These are phyloP conservation scores for Cercocebus atys DNA, from an alignment of 2,113 vertebrate species.

Conservation along the genomic window DNA sequence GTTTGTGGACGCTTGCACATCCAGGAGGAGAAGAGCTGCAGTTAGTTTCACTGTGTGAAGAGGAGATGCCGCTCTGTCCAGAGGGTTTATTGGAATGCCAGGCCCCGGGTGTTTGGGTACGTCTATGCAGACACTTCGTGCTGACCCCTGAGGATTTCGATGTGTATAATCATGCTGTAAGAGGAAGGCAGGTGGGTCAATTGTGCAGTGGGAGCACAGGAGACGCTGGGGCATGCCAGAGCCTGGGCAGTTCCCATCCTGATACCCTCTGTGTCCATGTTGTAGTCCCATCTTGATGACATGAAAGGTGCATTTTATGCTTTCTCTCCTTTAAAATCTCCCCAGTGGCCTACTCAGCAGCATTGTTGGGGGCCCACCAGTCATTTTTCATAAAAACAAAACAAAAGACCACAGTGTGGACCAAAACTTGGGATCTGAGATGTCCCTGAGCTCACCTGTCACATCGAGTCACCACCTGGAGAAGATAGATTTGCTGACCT, in stretches of 20 bases:
- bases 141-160: fast-evolving
- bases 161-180: fast-evolving
- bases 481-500: fast-evolving
- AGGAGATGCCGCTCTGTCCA: fast-evolving
- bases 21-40: background rate
- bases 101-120: fast-evolving
- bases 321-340: background rate
- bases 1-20: background rate
- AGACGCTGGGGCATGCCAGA: fast-evolving
- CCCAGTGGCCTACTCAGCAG: background rate
- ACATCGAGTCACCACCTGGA: background rate
- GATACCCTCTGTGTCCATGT: fast-evolving
- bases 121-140: fast-evolving
- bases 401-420: background rate
- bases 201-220: fast-evolving
- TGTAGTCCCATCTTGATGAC: background rate
- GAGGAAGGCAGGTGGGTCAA: fast-evolving
- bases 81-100: fast-evolving
- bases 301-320: background rate
- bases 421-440: background rate
- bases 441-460: background rate
- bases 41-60: fast-evolving
- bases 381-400: background rate
- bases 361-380: background rate
- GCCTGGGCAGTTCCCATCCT: too few species aligned